These are phyloP conservation scores for Ochropleura plecta DNA, from an alignment of 2,888 invertebrate genomes.

Conservation along the genomic window DNA sequence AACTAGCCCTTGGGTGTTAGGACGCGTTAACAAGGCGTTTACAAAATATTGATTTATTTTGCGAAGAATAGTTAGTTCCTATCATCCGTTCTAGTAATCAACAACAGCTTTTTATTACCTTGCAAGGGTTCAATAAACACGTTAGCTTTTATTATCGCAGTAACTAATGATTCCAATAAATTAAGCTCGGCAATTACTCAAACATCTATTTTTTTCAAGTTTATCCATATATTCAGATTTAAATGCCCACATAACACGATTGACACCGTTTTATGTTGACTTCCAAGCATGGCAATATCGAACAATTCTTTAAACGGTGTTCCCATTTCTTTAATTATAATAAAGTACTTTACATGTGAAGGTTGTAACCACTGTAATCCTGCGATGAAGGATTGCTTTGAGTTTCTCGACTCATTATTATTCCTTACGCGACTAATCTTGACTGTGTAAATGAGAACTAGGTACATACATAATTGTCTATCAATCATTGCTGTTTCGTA, in stretches of 20 bases:
- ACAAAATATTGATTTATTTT: not conserved
- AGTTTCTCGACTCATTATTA: slow-evolving; percentile 38
- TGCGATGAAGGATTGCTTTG: slow-evolving; percentile 40
- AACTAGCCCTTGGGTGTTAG: no score
- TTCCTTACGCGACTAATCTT: slow-evolving; percentile 22
- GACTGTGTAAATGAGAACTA: slow-evolving; percentile 15
- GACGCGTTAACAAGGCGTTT: no score
- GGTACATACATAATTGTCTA: slow-evolving; percentile 21
- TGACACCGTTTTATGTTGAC: slow-evolving; percentile 32
- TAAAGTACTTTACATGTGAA: slow-evolving; percentile 45
- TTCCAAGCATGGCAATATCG: slow-evolving; percentile 21
- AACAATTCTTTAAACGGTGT: slow-evolving; percentile 39
- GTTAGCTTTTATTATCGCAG: slow-evolving; percentile 4
- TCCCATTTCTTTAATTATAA: slow-evolving; percentile 52
- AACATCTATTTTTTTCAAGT: slow-evolving; percentile 4
- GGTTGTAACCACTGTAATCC: slow-evolving; percentile 26
- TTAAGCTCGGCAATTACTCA: slow-evolving; percentile 19
- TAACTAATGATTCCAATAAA: slow-evolving; percentile 14
- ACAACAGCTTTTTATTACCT: not conserved
- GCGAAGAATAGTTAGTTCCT: not conserved
- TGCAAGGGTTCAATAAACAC: not conserved
- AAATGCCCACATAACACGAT: slow-evolving; percentile 19
- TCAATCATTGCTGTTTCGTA: slow-evolving; percentile 8
- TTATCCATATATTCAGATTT: slow-evolving; percentile 22
- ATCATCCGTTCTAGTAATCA: not conserved